These are phyloP conservation scores for Macropis europaea DNA, from an alignment of 2,888 invertebrate species.

Conservation along the genomic window DNA sequence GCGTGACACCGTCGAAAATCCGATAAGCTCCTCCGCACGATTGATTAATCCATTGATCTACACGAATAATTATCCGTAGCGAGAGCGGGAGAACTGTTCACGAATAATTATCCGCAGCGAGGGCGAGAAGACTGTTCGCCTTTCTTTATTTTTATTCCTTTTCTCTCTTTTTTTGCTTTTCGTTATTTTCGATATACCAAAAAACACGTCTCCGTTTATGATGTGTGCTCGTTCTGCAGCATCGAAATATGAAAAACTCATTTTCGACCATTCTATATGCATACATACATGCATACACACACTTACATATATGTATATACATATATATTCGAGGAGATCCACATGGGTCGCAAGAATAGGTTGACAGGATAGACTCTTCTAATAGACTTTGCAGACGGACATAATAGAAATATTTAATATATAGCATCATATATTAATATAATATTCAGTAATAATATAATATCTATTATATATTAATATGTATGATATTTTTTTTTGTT, in stretches of 20 bases:
- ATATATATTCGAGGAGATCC: conserved; percentile 62
- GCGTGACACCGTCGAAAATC: conserved; percentile 33
- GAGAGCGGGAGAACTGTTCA: neutral
- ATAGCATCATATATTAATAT: conserved; percentile 71
- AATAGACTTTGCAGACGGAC: conserved; percentile 80
- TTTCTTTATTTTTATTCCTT: neutral
- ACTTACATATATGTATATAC: conserved; percentile 57
- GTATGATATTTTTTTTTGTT: conserved; percentile 66
- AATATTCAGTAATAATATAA: conserved; percentile 72
- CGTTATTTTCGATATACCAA: conserved; percentile 4
- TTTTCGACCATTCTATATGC: conserved; percentile 50
- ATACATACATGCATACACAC: conserved; percentile 56
- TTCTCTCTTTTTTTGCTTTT: too few relatives aligned
- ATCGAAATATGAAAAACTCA: conserved; percentile 40
- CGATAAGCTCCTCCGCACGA: conserved; percentile 35
- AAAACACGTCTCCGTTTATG: conserved; percentile 13
- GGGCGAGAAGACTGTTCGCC: conserved; percentile 10
- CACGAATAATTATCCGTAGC: conserved; percentile 16
- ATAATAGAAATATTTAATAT: conserved; percentile 78
- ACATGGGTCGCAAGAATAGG: conserved; percentile 66
- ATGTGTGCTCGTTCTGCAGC: conserved; percentile 31
- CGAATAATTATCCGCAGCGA: conserved; percentile 23
- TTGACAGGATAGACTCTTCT: conserved; percentile 77
- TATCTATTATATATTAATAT: conserved; percentile 69
- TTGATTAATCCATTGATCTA: conserved; percentile 26